Evolutionary conservation across 1,140 invertebrate genomes (phyloP).

Genomic region (Thaumetopoea pityocampa): DNA sequence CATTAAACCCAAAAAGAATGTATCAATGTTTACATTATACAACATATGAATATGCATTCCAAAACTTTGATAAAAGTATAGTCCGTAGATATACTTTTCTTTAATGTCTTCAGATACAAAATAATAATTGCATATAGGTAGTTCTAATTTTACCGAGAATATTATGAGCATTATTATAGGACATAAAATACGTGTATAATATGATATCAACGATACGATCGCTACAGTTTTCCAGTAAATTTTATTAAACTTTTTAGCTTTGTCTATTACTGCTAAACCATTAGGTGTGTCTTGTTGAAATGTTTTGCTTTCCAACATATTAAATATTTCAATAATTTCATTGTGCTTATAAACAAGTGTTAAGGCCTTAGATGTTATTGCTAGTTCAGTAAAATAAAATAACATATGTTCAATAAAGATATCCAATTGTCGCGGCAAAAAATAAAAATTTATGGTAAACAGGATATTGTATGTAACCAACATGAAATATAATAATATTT

Average conservation of each 20-base stretch:
- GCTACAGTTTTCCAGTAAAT: slow-evolving; percentile 43
- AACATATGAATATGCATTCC: slow-evolving; percentile 47
- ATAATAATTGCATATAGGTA: slow-evolving; percentile 39
- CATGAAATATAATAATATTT: slow-evolving; percentile 27
- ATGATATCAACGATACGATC: slow-evolving; percentile 27
- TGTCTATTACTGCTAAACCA: slow-evolving; percentile 28
- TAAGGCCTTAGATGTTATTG: slow-evolving; percentile 39
- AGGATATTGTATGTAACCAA: slow-evolving; percentile 28
- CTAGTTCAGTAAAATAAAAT: slow-evolving; percentile 44
- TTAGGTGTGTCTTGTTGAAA: slow-evolving; percentile 38
- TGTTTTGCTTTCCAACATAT: slow-evolving; percentile 36
- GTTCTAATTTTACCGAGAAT: slow-evolving; percentile 22
- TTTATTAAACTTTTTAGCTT: slow-evolving; percentile 42
- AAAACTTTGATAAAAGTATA: slow-evolving; percentile 46
- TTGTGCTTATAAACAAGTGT: slow-evolving; percentile 33
- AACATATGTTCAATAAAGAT: slow-evolving; percentile 43
- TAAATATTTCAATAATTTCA: slow-evolving; percentile 34
- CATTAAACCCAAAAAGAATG: slow-evolving; percentile 46
- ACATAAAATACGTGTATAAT: slow-evolving; percentile 30
- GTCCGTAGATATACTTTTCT: slow-evolving; percentile 32
- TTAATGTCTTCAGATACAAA: slow-evolving; percentile 37
- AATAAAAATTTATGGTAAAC: slow-evolving; percentile 41
- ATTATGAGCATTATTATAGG: slow-evolving; percentile 37
- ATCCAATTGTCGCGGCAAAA: slow-evolving; percentile 36
- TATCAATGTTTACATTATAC: slow-evolving; percentile 43